Evolutionary conservation across 2,888 invertebrate species (phyloP), one percentile per base, ranked within the genome.

Genomic region (Diaprepes abbreviatus): DNA sequence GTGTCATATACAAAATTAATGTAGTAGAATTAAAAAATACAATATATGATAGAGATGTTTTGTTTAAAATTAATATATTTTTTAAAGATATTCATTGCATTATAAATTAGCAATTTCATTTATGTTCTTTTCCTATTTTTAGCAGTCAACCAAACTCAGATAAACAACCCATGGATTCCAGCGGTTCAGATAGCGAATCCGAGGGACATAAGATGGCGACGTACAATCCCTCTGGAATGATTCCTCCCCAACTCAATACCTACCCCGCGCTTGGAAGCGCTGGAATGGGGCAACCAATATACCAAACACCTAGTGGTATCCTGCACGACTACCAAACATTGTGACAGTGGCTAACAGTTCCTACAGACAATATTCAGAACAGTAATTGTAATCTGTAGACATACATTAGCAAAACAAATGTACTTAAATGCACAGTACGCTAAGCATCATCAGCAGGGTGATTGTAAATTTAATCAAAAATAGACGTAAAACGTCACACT

Each of bases 321-420:
- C 75, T 85, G 28, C 85, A 85, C 76, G 85, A 85, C 73, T 85
- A 85, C 66, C 85, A 85, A 76, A 82, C 84, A 10, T 85, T 85
- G 85, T 85, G 85, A 85, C 85, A 85, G 75, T 85, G 84, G 85
- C 79, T 85, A 16, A 71, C 63, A 52, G 71, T 71, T 50, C 71
- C 71, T 57, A 66, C 63, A 33, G 71, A 71, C 54, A 31, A 54
- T 45, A 59, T 57, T 19, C 70, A 60, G 16, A 69, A 63, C 52
- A 69, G 58, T 40, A 57, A 55, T 57, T 57, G 57, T 62, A 68
- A 68, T 50, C 16, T 62, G 62, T 62, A 62, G 38, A 52, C 17
- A 6, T 36, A 17, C 31, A 16, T 58, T 43, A 50, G 40, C 21
- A 58, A 58, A 21, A 38, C 21, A 50, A 33, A 50, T 52, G 50